phyloP scores from a whole-genome alignment of 2,113 vertebrate species.

The Macrotis lagotis region DNA sequence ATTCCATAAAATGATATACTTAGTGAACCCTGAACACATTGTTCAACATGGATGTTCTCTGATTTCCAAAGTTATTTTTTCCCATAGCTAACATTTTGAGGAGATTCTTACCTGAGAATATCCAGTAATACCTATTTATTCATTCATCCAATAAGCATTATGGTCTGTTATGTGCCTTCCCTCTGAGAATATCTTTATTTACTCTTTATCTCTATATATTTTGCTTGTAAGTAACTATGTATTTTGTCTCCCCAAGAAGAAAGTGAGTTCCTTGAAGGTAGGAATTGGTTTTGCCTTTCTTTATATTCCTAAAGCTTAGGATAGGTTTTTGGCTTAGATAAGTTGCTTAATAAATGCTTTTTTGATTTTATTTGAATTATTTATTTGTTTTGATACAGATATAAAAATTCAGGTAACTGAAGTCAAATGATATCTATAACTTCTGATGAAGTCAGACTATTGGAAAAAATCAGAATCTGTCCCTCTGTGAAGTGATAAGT shows the following conservation, averaged over 20 bases:
- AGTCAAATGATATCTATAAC: background rate
- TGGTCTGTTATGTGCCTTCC: background rate
- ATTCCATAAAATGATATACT: background rate
- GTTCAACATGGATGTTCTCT: background rate
- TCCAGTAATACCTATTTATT: background rate
- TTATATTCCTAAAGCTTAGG: background rate
- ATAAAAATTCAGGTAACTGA: background rate
- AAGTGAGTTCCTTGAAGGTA: background rate
- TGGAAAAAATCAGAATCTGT: background rate
- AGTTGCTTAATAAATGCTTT: background rate
- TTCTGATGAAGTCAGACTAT: background rate
- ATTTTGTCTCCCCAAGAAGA: background rate
- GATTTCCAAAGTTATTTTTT: background rate
- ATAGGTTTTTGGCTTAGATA: background rate
- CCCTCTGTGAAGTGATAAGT: background rate
- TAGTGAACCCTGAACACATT: background rate
- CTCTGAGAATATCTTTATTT: background rate
- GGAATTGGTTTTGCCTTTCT: background rate
- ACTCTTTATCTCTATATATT: background rate
- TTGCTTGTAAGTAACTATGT: background rate
- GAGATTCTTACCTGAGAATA: background rate
- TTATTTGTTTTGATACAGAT: background rate
- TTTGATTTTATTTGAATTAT: background rate
- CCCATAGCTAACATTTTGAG: background rate
- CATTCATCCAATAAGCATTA: background rate